Percentiles rank a stretch among this genome's conserved stretches.
phyloP scores from a whole-genome alignment of 2,888 invertebrate genomes.

The Drosophila putrida region DNA sequence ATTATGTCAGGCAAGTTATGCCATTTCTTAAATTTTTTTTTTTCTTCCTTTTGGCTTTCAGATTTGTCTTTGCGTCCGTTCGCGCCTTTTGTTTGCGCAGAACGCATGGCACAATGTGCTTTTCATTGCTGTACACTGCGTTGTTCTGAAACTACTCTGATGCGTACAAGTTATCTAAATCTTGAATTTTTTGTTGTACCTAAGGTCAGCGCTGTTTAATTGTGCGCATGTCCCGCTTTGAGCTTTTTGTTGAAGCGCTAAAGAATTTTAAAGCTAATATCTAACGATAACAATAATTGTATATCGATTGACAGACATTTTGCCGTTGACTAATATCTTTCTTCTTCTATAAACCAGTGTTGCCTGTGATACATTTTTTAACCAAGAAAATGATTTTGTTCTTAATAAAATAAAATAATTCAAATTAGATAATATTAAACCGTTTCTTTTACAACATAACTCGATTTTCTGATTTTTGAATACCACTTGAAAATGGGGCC shows the following conservation, averaged over 20 bases:
- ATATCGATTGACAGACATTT: conserved; percentile 9
- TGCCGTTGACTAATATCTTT: not conserved
- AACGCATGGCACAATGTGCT: conserved; percentile 57
- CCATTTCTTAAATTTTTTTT: conserved; percentile 21
- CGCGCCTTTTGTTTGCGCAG: conserved; percentile 60
- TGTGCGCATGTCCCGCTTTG: conserved; percentile 60
- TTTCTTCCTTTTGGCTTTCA: conserved; percentile 13
- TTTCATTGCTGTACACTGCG: conserved; percentile 47
- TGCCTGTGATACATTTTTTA: too few species aligned
- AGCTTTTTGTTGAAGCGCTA: conserved; percentile 42
- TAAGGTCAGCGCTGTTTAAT: conserved; percentile 53
- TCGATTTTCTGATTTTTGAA: too few species aligned
- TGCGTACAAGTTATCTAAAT: not conserved
- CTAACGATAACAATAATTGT: not conserved
- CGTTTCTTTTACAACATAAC: too few species aligned
- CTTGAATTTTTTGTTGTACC: conserved; percentile 28
- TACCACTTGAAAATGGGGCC: too few species aligned
- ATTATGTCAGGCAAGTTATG: conserved; percentile 48
- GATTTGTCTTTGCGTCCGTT: conserved; percentile 30
- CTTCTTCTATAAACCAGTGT: too few species aligned
- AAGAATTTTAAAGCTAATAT: not conserved
- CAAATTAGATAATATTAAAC: too few species aligned
- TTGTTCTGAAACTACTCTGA: not conserved
- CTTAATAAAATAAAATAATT: too few species aligned
- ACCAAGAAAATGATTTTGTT: too few species aligned